phyloP scores from a whole-genome alignment of 2,888 invertebrate genomes.

The Subacronicta megacephala region DNA sequence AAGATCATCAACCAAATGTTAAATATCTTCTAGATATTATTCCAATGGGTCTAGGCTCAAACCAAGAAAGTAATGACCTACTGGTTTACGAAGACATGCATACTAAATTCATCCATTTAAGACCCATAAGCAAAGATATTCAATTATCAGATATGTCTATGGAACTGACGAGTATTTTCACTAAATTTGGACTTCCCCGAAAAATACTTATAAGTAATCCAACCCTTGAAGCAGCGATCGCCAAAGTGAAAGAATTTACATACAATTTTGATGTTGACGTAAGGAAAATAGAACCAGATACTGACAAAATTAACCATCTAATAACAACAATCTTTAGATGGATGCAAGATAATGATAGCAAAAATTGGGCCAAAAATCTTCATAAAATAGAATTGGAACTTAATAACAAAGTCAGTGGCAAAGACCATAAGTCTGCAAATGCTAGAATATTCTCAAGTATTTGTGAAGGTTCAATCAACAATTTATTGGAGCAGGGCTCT shows the following conservation, averaged over 20 bases:
- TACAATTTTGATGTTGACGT: not conserved
- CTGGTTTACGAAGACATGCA: constrained; percentile 14
- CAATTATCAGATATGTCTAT: constrained; percentile 5
- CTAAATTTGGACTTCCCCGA: constrained; percentile 6
- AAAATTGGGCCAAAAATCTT: constrained; percentile 5
- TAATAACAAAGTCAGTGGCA: not conserved
- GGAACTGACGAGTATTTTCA: constrained; percentile 2
- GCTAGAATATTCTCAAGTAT: not conserved
- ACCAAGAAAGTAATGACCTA: not conserved
- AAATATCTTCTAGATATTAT: constrained; percentile 18
- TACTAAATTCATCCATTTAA: constrained; percentile 17
- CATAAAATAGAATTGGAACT: constrained; percentile 12
- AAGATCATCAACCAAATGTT: constrained; percentile 12
- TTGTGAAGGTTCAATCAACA: not conserved
- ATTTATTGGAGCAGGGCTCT: not conserved
- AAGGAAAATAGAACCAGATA: constrained; percentile 6
- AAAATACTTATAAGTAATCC: constrained; percentile 16
- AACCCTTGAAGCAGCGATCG: not conserved
- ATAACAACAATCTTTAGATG: constrained; percentile 3
- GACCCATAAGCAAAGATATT: constrained; percentile 4
- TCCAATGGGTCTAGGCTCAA: constrained; percentile 3
- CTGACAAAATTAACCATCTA: constrained; percentile 8
- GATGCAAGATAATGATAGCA: constrained; percentile 4
- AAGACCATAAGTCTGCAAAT: not conserved
- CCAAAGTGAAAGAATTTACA: constrained; percentile 7